These are phyloP conservation scores for Fulmarus glacialis DNA, from an alignment of 2,113 vertebrate species.

Conservation along the genomic window DNA sequence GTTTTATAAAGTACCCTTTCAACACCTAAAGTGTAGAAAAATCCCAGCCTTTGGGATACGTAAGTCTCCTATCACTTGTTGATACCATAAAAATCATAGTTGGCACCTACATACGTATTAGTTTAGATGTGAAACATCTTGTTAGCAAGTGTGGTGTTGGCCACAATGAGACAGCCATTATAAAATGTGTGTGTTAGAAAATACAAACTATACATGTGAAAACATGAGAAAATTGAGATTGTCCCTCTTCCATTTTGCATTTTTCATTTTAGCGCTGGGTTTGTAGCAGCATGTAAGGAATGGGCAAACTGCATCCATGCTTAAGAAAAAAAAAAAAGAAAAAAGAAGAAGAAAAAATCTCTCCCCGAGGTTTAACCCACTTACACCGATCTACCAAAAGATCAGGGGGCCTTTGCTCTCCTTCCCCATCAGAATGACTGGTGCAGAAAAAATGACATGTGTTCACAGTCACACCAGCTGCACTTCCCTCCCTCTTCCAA, in stretches of 20 bases:
- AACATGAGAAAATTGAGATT: background rate
- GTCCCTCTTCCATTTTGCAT: background rate
- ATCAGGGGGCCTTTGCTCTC: background rate
- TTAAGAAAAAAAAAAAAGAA: background rate
- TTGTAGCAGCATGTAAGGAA: background rate
- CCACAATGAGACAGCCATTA: background rate
- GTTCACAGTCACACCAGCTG: background rate
- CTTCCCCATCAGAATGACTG: background rate
- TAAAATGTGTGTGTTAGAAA: background rate
- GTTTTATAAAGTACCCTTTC: background rate
- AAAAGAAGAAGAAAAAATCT: rapidly evolving
- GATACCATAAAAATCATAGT: background rate
- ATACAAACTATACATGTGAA: background rate
- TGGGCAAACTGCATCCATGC: background rate
- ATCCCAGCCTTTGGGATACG: rapidly evolving
- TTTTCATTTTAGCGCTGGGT: background rate
- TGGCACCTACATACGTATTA: background rate
- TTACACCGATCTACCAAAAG: background rate
- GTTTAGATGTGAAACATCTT: background rate
- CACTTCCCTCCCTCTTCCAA: background rate
- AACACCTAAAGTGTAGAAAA: background rate
- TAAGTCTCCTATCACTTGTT: background rate
- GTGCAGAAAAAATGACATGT: background rate
- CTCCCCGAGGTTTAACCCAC: background rate
- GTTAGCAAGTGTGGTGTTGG: background rate